Conservation (phyloP, 1,140 invertebrate genomes). For the Panulirus ornatus region DNA sequence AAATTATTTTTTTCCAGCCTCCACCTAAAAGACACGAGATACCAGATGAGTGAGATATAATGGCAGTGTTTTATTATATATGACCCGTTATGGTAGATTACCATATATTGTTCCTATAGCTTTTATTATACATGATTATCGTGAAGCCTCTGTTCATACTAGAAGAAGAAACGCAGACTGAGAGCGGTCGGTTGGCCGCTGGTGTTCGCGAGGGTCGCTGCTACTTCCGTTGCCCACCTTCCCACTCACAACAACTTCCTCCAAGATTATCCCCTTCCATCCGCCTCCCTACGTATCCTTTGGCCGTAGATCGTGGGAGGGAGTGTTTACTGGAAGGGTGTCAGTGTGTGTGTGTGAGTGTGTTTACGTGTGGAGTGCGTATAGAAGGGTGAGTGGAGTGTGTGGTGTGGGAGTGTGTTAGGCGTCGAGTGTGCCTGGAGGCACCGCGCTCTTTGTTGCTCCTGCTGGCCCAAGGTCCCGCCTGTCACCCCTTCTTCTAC, state of each 20-base stretch:
- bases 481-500: not conserved
- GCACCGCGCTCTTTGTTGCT: conserved; percentile 43
- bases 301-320: not conserved
- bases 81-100: no score
- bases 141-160: not conserved
- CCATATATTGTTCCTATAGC: no score
- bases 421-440: conserved; percentile 2
- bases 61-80: no score
- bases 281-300: not conserved
- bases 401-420: conserved; percentile 1
- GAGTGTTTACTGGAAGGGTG: not conserved
- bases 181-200: not conserved
- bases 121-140: no score
- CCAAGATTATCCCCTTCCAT: not conserved
- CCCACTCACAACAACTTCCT: conserved; percentile 19
- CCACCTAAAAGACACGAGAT: no score
- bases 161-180: not conserved
- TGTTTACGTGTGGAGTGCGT: not conserved
- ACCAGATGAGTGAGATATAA: no score
- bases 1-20: no score
- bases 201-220: conserved; percentile 1
- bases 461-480: not conserved
- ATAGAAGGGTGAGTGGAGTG: not conserved
- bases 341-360: not conserved
- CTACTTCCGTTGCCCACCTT: not conserved